Evolutionary conservation across 1,140 invertebrate species (phyloP).

Genomic region (Telenomus remus): DNA sequence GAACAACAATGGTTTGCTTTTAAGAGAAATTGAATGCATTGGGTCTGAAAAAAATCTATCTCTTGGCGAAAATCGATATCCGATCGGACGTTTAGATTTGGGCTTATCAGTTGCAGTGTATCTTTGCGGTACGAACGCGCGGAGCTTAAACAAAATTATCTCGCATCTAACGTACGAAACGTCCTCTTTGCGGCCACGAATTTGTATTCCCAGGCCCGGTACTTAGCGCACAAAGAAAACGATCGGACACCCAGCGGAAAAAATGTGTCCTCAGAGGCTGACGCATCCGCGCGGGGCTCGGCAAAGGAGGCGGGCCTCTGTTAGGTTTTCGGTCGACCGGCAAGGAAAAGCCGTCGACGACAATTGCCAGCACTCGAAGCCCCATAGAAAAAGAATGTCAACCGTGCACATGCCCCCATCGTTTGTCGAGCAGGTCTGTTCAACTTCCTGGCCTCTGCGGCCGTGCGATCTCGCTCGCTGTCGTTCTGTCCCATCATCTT

Average conservation of each 20-base stretch:
- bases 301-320: conserved; percentile 34
- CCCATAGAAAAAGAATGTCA: conserved; percentile 60
- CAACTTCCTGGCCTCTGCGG: conserved; percentile 61
- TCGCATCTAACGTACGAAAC: conserved; percentile 20
- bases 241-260: conserved; percentile 40
- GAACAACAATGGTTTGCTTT: neutral
- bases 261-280: conserved; percentile 36
- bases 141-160: conserved; percentile 15
- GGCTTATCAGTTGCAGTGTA: conserved; percentile 14
- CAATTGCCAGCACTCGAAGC: conserved; percentile 55
- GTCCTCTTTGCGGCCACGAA: conserved; percentile 6
- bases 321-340: conserved; percentile 28
- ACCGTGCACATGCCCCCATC: conserved; percentile 61
- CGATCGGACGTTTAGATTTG: conserved; percentile 7
- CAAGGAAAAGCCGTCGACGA: conserved; percentile 48
- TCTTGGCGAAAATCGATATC: conserved; percentile 20
- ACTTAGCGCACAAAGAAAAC: conserved; percentile 32
- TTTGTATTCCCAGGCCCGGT: conserved; percentile 41
- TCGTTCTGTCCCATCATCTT: conserved; percentile 36
- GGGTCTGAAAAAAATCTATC: neutral
- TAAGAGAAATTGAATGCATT: neutral
- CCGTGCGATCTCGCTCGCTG: conserved; percentile 44
- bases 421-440: conserved; percentile 62
- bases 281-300: conserved; percentile 23
- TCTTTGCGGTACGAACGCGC: conserved; percentile 6